These are phyloP conservation scores for Volucella inanis DNA, from an alignment of 2,888 invertebrate species.

Conservation along the genomic window DNA sequence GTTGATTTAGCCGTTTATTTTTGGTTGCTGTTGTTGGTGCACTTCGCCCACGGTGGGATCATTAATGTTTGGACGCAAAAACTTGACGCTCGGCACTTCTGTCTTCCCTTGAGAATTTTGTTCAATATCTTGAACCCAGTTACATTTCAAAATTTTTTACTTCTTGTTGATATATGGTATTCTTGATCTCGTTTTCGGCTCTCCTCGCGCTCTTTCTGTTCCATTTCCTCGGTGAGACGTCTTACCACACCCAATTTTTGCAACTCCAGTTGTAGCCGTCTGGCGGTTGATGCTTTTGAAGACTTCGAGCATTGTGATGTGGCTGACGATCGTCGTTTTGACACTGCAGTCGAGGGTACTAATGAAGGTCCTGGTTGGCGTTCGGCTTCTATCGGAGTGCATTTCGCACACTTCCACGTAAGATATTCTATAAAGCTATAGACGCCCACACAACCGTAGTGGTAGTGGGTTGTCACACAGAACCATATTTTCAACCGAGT, in stretches of 20 bases:
- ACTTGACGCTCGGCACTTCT: no score
- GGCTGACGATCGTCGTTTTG: background rate
- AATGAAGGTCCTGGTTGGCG: background rate
- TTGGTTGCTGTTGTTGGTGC: background rate
- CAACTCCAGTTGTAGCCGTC: slow-evolving; percentile 1
- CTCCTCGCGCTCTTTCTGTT: no score
- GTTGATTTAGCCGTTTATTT: background rate
- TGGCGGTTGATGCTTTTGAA: slow-evolving; percentile 12
- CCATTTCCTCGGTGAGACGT: no score
- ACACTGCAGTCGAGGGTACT: background rate
- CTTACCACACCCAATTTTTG: no score
- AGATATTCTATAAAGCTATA: background rate
- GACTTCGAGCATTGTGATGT: background rate
- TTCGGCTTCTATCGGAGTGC: background rate
- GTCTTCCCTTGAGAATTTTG: no score
- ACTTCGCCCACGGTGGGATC: background rate
- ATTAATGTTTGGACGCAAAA: no score
- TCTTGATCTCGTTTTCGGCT: background rate
- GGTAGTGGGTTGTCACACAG: background rate
- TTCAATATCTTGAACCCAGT: background rate
- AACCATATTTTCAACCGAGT: no score
- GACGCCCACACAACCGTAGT: slow-evolving; percentile 2
- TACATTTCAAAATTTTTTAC: slow-evolving; percentile 3
- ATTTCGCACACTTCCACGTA: background rate
- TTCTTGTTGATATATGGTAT: slow-evolving; percentile 34